A percentile compares a stretch with the other conserved stretches of the same genome.
Evolutionary conservation across 2,888 invertebrate species (phyloP).

Genomic region (Atethmia centrago): DNA sequence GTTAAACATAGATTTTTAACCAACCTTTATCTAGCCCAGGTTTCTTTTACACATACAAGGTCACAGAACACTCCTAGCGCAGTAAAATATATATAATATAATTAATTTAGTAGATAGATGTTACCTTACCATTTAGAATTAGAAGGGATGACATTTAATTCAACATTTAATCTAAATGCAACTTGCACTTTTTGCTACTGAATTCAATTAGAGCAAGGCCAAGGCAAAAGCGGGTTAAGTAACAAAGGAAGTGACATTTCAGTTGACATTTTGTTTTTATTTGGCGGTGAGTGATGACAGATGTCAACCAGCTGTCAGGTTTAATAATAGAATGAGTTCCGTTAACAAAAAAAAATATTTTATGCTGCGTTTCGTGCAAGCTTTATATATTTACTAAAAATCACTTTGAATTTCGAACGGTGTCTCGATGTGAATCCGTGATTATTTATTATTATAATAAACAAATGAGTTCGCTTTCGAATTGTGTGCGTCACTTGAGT

Average conservation of each 20-base stretch:
- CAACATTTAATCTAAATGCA: constrained; percentile 10
- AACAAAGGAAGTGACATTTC: constrained; percentile 55
- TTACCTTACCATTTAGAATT: constrained; percentile 41
- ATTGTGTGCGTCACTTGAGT: constrained; percentile 3
- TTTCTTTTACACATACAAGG: no score
- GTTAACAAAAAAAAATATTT: neutral
- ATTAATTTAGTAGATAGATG: no score
- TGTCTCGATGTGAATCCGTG: neutral
- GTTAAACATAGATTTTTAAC: no score
- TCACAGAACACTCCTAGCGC: no score
- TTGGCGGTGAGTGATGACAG: constrained; percentile 24
- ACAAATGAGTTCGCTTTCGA: neutral
- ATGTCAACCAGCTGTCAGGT: constrained; percentile 23
- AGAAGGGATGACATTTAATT: constrained; percentile 47
- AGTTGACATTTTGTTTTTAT: constrained; percentile 50
- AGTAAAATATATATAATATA: no score
- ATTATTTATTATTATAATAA: constrained; percentile 3
- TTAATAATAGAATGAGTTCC: constrained; percentile 34
- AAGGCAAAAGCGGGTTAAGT: constrained; percentile 15
- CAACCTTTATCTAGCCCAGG: no score
- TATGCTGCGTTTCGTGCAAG: neutral
- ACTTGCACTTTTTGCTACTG: constrained; percentile 36
- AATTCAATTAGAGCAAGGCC: constrained; percentile 43
- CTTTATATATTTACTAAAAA: neutral
- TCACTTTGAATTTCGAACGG: constrained; percentile 1